A percentile compares a stretch with the other conserved stretches of the same genome.
Evolutionary conservation across 2,888 invertebrate species (phyloP).

Genomic region (Lithophane socia): DNA sequence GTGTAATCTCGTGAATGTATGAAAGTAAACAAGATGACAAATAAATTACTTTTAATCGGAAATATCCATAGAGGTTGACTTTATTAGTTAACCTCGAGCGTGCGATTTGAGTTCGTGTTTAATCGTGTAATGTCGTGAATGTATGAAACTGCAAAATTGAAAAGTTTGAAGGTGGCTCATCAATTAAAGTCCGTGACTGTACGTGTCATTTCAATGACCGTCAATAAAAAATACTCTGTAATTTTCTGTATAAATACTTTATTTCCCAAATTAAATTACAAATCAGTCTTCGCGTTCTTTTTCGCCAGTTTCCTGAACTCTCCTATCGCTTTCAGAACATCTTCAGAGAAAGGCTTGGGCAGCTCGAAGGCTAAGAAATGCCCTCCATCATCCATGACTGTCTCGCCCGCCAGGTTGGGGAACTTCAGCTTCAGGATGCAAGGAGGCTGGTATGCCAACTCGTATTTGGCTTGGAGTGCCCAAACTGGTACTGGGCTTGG

Average conservation of each 20-base stretch:
- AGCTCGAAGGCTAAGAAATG: slow-evolving; percentile 96
- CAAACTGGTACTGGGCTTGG: slow-evolving; percentile 92
- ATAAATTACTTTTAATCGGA: too few species aligned
- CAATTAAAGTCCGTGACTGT: too few species aligned
- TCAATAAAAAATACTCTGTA: neutral
- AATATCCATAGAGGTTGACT: too few species aligned
- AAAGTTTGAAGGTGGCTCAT: too few species aligned
- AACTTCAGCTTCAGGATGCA: slow-evolving; percentile 90
- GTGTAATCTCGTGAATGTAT: too few species aligned
- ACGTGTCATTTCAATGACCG: neutral
- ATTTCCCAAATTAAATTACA: slow-evolving; percentile 77
- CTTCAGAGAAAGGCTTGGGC: slow-evolving; percentile 92
- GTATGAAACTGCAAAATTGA: too few species aligned
- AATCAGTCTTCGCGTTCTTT: slow-evolving; percentile 76
- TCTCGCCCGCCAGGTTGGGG: slow-evolving; percentile 92
- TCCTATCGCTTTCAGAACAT: slow-evolving; percentile 88
- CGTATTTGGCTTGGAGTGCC: slow-evolving; percentile 92
- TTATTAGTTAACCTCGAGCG: too few species aligned
- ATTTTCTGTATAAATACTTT: slow-evolving; percentile 14
- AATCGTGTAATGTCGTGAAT: too few species aligned
- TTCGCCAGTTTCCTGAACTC: slow-evolving; percentile 72
- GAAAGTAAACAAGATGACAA: too few species aligned
- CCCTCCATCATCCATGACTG: slow-evolving; percentile 92
- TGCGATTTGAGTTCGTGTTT: too few species aligned
- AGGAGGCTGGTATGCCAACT: slow-evolving; percentile 91